Base-by-base conservation (phyloP, 2,888 invertebrate species). In the Cetonia aurata region DNA sequence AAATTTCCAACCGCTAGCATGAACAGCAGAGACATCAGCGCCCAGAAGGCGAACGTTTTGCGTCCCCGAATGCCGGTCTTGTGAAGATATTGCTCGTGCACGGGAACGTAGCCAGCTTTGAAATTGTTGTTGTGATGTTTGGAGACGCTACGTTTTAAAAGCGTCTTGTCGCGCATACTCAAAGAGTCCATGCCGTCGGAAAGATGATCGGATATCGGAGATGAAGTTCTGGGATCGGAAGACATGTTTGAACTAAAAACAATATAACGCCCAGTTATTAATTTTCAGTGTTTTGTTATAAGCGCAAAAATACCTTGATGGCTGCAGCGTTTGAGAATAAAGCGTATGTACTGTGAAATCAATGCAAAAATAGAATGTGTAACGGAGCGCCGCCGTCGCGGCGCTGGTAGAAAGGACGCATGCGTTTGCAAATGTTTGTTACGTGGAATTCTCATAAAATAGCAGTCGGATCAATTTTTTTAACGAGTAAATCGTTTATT, bases 1-100 rank as follows among this genome's bases (percentile, higher is more conserved):
- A 95, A 86, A 85, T 96, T 95, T 10, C 93, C 94, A 50, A 94
- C 87, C 0, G 93, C 93, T 17, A 96, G 83, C 6, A 93, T 83
- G 67, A 93, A 88, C 6, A 94, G 83, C 44, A 93, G 84, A 55
- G 88, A 87, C 41, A 94, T 90, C 10, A 95, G 85, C 0, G 91
- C 91, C 95, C 95, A 95, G 79, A 96, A 92, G 0, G 91, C 91
- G 77, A 92, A 91, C 0, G 91, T 90, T 81, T 89, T 89, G 41
- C 89, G 82, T 10, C 89, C 89, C 75, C 83, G 78, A 17, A 83
- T 76, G 17, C 83, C 83, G 8, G 83, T 81, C 77, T 83, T 84
- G 10, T 76, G 78, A 33, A 79, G 69, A 72, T 80, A 73, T 69
- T 81, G 79, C 60, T 81, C 81, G 71, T 83, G 80, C 52, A 82